phyloP scores from a whole-genome alignment of 2,888 invertebrate genomes.

The Metellina segmentata region DNA sequence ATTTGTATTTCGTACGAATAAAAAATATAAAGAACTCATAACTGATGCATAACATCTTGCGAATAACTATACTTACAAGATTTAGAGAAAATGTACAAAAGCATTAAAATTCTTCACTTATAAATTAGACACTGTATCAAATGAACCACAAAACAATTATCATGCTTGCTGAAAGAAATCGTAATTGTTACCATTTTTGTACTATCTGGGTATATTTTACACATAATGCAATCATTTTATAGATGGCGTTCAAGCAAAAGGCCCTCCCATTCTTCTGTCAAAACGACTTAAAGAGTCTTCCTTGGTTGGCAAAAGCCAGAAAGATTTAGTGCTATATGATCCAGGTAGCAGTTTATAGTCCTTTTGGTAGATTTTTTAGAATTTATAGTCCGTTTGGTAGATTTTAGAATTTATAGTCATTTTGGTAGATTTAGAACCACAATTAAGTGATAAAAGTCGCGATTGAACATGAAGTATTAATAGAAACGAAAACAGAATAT shows the following conservation, averaged over 20 bases:
- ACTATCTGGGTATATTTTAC: no score
- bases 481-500: no score
- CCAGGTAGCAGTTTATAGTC: slow-evolving; percentile 47
- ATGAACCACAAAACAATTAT: neutral
- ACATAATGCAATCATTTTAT: no score
- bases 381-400: no score
- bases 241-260: slow-evolving; percentile 71
- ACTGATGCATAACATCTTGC: no score
- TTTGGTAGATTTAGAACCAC: no score
- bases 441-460: neutral
- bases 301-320: slow-evolving; percentile 70
- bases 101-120: neutral
- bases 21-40: no score
- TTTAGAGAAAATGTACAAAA: neutral
- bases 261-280: slow-evolving; percentile 68
- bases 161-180: neutral
- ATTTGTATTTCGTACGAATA: no score
- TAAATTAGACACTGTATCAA: neutral
- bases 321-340: slow-evolving; percentile 75
- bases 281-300: slow-evolving; percentile 76
- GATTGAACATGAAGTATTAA: neutral
- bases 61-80: no score
- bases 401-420: no score
- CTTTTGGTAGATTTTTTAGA: neutral
- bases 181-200: neutral